Conservation (phyloP, 1,140 invertebrate species). For the Drosophila santomea region DNA sequence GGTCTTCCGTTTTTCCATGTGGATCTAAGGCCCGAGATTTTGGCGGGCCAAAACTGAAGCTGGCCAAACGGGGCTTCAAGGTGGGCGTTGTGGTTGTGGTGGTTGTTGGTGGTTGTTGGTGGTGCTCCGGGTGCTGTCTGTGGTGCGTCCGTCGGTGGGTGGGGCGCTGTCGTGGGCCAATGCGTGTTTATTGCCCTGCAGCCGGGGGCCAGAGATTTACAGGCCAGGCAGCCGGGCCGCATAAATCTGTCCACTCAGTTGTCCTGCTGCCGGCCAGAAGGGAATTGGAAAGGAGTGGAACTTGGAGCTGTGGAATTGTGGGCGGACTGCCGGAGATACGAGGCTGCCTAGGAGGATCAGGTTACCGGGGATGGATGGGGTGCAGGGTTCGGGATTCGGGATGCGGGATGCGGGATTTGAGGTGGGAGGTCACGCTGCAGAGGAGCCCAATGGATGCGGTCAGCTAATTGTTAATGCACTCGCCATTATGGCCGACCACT, state of each 20-base stretch:
- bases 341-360: constrained; percentile 51
- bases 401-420: neutral
- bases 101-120: constrained; percentile 17
- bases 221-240: constrained; percentile 54
- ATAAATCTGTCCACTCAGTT: constrained; percentile 62
- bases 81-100: constrained; percentile 27
- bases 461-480: constrained; percentile 82
- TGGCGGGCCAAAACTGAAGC: constrained; percentile 58
- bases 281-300: constrained; percentile 44
- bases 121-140: constrained; percentile 1
- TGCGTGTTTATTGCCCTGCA: constrained; percentile 74
- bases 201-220: constrained; percentile 75
- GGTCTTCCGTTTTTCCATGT: neutral
- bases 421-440: constrained; percentile 16
- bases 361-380: neutral
- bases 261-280: constrained; percentile 27
- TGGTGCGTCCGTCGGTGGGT: constrained; percentile 26
- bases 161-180: constrained; percentile 68
- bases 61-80: constrained; percentile 53
- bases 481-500: constrained; percentile 67
- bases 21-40: constrained; percentile 64
- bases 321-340: constrained; percentile 45
- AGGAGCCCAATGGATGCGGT: constrained; percentile 74
- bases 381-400: neutral
- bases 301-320: constrained; percentile 32